Conservation (phyloP, 2,888 invertebrate species). For the Hirtodrosophila confusa region DNA sequence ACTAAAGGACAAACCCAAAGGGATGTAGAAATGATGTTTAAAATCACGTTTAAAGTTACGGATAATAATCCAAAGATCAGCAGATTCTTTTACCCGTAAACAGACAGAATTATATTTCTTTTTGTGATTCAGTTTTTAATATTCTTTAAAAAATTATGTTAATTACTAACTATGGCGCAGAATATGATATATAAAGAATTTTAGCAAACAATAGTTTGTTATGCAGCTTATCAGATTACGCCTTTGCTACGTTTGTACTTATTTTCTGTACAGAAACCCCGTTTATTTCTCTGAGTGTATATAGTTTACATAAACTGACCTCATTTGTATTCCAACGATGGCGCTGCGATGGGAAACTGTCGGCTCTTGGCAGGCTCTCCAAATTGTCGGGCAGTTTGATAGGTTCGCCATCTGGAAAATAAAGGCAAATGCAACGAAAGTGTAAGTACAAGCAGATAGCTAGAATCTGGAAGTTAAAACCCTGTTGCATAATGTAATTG, state of each 20-base stretch:
- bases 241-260: not conserved
- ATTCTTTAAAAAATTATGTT: too few relatives aligned
- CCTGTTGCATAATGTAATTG: constrained; percentile 59
- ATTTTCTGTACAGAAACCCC: not conserved
- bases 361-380: constrained; percentile 96
- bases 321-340: constrained; percentile 99
- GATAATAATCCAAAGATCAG: too few relatives aligned
- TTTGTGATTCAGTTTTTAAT: too few relatives aligned
- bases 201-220: too few relatives aligned
- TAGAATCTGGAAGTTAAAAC: constrained; percentile 4
- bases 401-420: constrained; percentile 92
- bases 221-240: too few relatives aligned
- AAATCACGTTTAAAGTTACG: too few relatives aligned
- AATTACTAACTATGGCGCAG: too few relatives aligned
- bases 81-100: too few relatives aligned
- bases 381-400: constrained; percentile 97
- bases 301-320: constrained; percentile 86
- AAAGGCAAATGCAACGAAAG: constrained; percentile 58
- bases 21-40: too few relatives aligned
- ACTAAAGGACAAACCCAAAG: too few relatives aligned
- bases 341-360: constrained; percentile 96
- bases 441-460: constrained; percentile 53
- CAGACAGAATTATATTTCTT: too few relatives aligned
- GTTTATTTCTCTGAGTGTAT: not conserved
- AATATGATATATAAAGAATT: too few relatives aligned